Evolutionary conservation across 2,797 vertebrate genomes (phyloP).

Genomic region (Sebastolobus altivelis): DNA sequence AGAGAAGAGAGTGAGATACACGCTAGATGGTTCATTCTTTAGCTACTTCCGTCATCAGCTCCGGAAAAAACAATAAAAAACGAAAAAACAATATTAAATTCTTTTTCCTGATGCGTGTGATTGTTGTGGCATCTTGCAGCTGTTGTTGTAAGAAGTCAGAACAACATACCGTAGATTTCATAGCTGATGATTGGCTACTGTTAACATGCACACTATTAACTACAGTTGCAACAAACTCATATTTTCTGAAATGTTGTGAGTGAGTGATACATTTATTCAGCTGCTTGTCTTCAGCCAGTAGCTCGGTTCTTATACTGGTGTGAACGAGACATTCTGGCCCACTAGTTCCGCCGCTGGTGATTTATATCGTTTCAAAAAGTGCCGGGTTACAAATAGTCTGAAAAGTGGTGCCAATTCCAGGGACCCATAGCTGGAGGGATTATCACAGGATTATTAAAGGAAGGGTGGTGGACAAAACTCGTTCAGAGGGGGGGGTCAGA

Average conservation of each 20-base stretch:
- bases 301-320: constrained; percentile 2
- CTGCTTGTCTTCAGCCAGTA: constrained; percentile 12
- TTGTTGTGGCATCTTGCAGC: neutral
- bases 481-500: neutral
- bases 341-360: neutral
- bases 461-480: constrained; percentile 9
- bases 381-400: constrained; percentile 28
- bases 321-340: neutral
- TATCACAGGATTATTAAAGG: constrained; percentile 38
- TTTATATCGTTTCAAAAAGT: neutral
- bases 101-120: neutral
- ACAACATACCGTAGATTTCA: no score
- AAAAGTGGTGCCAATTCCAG: constrained; percentile 22
- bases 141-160: rapidly evolving
- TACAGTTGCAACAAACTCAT: neutral
- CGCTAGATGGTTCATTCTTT: no score
- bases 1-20: no score
- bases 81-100: no score
- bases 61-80: no score
- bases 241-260: no score
- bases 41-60: no score
- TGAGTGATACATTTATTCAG: neutral
- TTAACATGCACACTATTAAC: no score
- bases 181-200: no score
- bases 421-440: constrained; percentile 43